Base-by-base conservation (phyloP, 2,113 vertebrate species). In the Odobenus rosmarus region DNA sequence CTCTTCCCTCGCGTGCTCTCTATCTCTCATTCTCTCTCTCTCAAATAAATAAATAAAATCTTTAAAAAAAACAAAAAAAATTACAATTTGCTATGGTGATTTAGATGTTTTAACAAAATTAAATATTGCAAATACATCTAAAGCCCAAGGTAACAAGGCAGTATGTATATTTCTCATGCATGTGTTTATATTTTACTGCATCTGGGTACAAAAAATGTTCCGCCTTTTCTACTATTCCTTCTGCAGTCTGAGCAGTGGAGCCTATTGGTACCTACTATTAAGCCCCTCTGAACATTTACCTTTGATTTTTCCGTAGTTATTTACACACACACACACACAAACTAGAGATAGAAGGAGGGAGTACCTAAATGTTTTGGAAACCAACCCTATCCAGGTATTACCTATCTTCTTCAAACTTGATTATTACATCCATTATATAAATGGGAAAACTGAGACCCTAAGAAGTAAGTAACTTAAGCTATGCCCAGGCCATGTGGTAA, bases 91-190 rank as follows among this genome's bases (percentile, higher is more conserved):
- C 39, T n/a, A 16, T 28, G 59, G 36, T 51, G 21, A 85, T 71
- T 95, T 93, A 81, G n/a, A 76, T 93, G 4, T 90, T 86, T 64
- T 90, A n/a, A 72, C 57, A 53, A 93, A 95, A 79, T 83, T 76
- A 69, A 85, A 72, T 71, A 89, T 77, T 92, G 39, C 24, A 82
- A 92, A 77, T 79, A 24, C 24, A 61, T 57, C 33, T 95, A 59
- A 84, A 92, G 23, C 31, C 24, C 23, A 42, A 12, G 24, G n/a
- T 64, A 57, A 71, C 33, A 77, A 57, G 13, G 51, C 26, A 31
- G 62, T 55, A 7, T 62, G 12, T 81, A 5, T 93, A 80, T 91
- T 90, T 93, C 33, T 95, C 5, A 77, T 74, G 7, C 23, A 6
- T 16, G 26, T 83, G 53, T 91, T 85, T 59, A 49, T 91, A 39